Evolutionary conservation across 1,140 invertebrate genomes (phyloP), one percentile per base, ranked within the genome.

Genomic region (Bombus affinis): DNA sequence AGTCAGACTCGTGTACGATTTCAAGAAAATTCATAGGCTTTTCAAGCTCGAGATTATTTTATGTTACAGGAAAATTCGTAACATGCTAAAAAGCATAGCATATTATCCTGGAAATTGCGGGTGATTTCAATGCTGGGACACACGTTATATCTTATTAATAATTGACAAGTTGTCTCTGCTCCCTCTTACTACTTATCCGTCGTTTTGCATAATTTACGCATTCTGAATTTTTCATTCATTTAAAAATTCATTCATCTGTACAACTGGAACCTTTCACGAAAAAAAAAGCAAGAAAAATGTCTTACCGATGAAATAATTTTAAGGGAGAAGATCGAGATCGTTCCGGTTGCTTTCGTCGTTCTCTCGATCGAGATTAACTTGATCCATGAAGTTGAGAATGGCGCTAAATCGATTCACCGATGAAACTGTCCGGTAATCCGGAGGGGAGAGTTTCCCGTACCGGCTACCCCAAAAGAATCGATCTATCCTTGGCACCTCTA

Each of bases 381-480:
- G 88, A 83, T 91, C 76, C 25, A 87, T 81, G 74, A 90, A 90
- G 37, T 85, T 83, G 32, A 91, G 74, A 32, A 80, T 86, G 12
- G 79, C 87, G 32, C 88, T 68, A 70, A 86, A 81, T 42, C 77
- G 77, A 65, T 87, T 81, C 9, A 87, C 74, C 1, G 86, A 79
- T 1, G 75, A 73, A 2, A 75, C 47, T 0, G 66, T 15, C 12
- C 82, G 62, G 32, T 77, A 59, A 74, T 83, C 59, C 22, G 35
- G 28, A 9, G 70, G 71, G 0, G 73, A 77, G 32, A 92, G 83
- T 85, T 93, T 93, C 0, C 92, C 93, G 75, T 93, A 93, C 22
- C 92, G 91, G 85, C 90, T 92, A 10, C 89, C 89, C 32, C 86
- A 82, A 42, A 87, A 92, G 72, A 91, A 93, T 12, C 89, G 88